Conservation (phyloP, 2,888 invertebrate species). For the Xestia sexstrigata region DNA sequence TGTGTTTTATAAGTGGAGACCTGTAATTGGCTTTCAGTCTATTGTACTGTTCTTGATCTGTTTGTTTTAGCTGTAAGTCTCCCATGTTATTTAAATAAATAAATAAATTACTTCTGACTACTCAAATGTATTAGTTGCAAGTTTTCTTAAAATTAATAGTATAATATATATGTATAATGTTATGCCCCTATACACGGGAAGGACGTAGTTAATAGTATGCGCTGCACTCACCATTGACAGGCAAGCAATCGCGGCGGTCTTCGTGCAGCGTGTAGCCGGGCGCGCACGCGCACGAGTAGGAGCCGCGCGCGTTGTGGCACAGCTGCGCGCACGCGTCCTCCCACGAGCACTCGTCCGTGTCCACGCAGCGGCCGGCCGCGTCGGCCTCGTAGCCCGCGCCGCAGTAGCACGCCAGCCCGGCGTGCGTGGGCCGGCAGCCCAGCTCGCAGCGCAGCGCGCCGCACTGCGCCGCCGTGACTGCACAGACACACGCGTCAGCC, state of each 20-base stretch:
- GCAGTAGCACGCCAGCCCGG: slow-evolving; percentile 95
- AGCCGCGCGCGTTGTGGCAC: slow-evolving; percentile 92
- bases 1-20: no score
- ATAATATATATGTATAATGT: no score
- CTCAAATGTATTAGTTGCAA: no score
- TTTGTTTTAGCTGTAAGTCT: no score
- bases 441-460: slow-evolving; percentile 90
- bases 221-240: slow-evolving; percentile 92
- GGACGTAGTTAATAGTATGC: neutral
- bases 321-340: slow-evolving; percentile 94
- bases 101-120: no score
- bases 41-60: no score
- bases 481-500: slow-evolving; percentile 74
- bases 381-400: slow-evolving; percentile 92
- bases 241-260: slow-evolving; percentile 91
- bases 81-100: no score
- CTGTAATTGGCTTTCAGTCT: no score
- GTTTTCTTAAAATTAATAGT: no score
- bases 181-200: neutral
- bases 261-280: slow-evolving; percentile 91
- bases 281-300: slow-evolving; percentile 94
- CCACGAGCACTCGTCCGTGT: slow-evolving; percentile 94
- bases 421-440: slow-evolving; percentile 93
- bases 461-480: slow-evolving; percentile 87
- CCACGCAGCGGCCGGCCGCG: slow-evolving; percentile 92